Evolutionary conservation across 37 sponge, comb jelly and placozoan genomes (phyloP), one percentile per base, ranked within the genome.

Genomic region (Cliona cf. orientalis): DNA sequence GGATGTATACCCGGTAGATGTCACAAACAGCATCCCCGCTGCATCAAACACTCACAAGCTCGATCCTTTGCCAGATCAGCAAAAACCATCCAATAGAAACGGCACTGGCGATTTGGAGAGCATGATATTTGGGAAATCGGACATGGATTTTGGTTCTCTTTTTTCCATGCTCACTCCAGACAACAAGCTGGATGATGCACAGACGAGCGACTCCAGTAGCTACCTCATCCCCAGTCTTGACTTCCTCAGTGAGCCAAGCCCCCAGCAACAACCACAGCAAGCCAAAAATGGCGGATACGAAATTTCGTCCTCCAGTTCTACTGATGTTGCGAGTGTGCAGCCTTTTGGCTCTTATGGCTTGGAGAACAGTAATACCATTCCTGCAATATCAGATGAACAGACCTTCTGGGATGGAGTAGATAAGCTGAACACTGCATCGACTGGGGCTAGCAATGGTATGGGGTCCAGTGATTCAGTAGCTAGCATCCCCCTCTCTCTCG

Each of bases 1-100:
- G 7, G 9, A 31, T 22, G 14, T 65, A 33, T 78, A 59, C 49
- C 78, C 78, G 0, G 66, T 78, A 46, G 78, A 78, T 19, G 65
- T 34, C 14, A 28, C 40, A 2, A 75, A 58, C 46, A 64, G 23
- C 2, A 78, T 78, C 17, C 78, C 65, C 17, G 38, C 39, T 2
- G n/a, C 60, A 58, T 9, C 60, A 3, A 19, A n/a, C n/a, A n/a
- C n/a, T 17, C 14, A 49, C 11, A 11, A 49, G 17, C 55, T 49
- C 17, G 14, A 49, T 49, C 63, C 63, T 5, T 11, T 5, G 23
- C 22, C 22, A 61, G 23, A 28, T 26, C 28, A 28, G 5, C 12
- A 61, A 28, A 6, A 61, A 61, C 63, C 22, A 25, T n/a, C 28
- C 28, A 12, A 61, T 26, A 55, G 36, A 41, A n/a, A 42, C 19